Base-by-base conservation (phyloP, 37 sponge, comb jelly and placozoan genomes). In the Halichondria panicea region DNA sequence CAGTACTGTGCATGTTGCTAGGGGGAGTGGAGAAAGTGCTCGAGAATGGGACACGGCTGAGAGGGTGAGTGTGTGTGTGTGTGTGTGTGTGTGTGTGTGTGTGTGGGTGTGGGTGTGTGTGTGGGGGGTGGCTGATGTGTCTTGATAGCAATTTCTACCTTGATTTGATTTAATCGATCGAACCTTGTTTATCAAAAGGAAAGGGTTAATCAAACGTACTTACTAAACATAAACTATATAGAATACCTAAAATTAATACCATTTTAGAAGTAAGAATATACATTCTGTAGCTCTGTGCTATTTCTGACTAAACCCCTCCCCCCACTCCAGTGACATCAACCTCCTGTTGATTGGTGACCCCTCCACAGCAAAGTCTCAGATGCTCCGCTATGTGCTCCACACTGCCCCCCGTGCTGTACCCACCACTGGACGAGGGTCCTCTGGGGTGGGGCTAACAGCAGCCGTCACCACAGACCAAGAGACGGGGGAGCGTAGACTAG, bases 391-490 rank as follows among this genome's bases (percentile, higher is more conserved):
- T 68, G 99, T 98, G 7, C 81, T 93, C 7, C 85, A 90, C 60
- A 78, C 94, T 67, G 94, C 96, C 4, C 98, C 97, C 31, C 80
- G 96, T 15, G 96, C 99, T 36, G 88, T 98, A n/a, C 86, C 99
- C 33, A 98, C 99, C 30, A 98, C 99, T 43, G 99, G 99, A 11
- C 83, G 99, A 32, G 99, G 99, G 13, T 87, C 96, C 15, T 87
- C 96, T 4, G 99, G 99, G 43, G 99, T 98, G 27, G 99, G 99
- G 58, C 93, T 98, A 22, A 98, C 99, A 42, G 99, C 99, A 63
- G 94, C 99, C 48, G 86, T 98, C 38, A 98, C 99, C 1, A 98
- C 96, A 53, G 99, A 98, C 75, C 77, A 68, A 31, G 99, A 98
- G 54, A 91, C 99, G 46, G 88, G 78, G 45, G 97, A 96, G 38